Base-by-base conservation (phyloP, 2,113 vertebrate species). In the Barnardius zonarius region DNA sequence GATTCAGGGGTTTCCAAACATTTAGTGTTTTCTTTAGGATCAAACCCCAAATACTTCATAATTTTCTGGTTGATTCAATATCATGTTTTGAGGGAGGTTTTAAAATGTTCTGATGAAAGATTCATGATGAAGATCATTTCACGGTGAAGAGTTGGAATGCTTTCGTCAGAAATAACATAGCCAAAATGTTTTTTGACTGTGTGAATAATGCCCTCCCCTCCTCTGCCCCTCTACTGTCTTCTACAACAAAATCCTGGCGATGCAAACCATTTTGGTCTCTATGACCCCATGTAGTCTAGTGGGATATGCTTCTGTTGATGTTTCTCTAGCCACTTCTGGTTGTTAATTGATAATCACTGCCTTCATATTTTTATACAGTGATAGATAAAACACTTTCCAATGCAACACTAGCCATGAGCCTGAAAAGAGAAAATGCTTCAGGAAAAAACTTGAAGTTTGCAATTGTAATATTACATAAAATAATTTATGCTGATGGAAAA, bases 281-380 rank as follows among this genome's bases (percentile, higher is more conserved):
- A 4, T 14, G 11, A 8, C 9, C 22, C 9, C 1, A 0, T 2
- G 3, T 55, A n/a, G 39, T 93, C 46, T 63, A 24, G 54, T 0
- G 2, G 10, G 15, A 48, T 61, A 75, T 41, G 10, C 33, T 83
- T 83, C 68, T 67, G 15, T 68, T 86, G 72, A 49, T 28, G 59
- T 70, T 74, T 86, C 39, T 93, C 27, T 75, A 16, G 57, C 30
- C 28, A 30, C 5, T 93, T 90, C 54, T 80, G 39, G 4, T 69
- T 87, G n/a, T 69, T 95, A 91, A 78, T 59, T 74, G 43, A 44
- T 91, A 76, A 59, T 68, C 35, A 27, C 20, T 73, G 39, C 28
- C 55, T 89, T 94, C n/a, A 18, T 82, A 67, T 72, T 83, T 66
- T 69, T 82, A 68, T 84, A 19, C 22, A 63, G 19, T 52, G 52